Evolutionary conservation across 1,140 invertebrate species (phyloP).

Genomic region (Aphelenchoides fujianensis): DNA sequence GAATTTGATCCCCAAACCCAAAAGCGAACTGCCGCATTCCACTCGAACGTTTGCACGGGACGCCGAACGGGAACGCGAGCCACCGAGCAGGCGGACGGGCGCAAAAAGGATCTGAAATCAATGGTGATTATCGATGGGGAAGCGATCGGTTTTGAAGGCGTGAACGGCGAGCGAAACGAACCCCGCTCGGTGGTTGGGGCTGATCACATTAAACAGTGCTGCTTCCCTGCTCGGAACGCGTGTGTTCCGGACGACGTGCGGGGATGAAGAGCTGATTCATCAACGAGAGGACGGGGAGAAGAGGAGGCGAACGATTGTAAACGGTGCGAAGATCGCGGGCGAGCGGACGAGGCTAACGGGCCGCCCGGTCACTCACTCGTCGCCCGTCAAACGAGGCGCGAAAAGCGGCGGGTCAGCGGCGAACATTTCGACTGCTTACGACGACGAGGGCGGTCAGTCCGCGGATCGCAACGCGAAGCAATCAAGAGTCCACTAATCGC

Average conservation of each 20-base stretch:
- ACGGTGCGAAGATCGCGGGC: background rate
- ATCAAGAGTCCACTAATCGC: background rate
- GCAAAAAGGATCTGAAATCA: constrained; percentile 1
- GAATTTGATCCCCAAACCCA: too few relatives aligned
- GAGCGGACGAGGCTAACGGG: background rate
- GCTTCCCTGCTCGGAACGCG: background rate
- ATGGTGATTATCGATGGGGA: too few relatives aligned
- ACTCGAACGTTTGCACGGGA: too few relatives aligned
- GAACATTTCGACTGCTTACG: too few relatives aligned
- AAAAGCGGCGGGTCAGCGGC: background rate
- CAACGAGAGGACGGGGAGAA: too few relatives aligned
- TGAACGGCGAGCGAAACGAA: too few relatives aligned
- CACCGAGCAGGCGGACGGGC: too few relatives aligned
- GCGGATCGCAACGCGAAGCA: background rate
- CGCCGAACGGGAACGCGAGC: too few relatives aligned
- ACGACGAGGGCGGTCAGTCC: background rate
- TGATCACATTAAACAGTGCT: background rate
- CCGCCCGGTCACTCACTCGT: background rate
- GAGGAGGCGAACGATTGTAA: constrained; percentile 5
- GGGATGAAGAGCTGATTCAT: background rate
- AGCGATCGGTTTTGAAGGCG: background rate
- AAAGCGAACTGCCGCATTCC: too few relatives aligned
- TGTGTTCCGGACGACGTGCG: background rate
- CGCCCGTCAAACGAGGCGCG: background rate
- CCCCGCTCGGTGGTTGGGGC: background rate